Percentiles rank a stretch among this genome's conserved stretches.
These are phyloP conservation scores for Callosobruchus maculatus DNA, from an alignment of 2,888 invertebrate species.

Conservation along the genomic window DNA sequence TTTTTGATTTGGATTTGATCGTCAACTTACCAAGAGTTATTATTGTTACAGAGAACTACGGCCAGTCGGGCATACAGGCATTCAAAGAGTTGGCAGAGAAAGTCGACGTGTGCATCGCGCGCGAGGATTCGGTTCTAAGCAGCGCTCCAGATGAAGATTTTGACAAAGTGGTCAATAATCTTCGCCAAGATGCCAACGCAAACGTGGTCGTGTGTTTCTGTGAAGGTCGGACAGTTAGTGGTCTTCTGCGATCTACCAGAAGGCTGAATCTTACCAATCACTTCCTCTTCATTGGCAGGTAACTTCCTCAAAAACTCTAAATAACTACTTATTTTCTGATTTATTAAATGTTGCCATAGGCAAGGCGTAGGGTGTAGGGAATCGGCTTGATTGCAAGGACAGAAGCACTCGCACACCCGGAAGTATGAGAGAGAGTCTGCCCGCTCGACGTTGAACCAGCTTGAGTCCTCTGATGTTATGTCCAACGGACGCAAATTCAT, in stretches of 20 bases:
- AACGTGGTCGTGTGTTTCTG: slow-evolving; percentile 75
- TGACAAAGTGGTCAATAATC: slow-evolving; percentile 54
- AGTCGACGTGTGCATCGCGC: slow-evolving; percentile 68
- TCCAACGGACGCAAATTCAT: too few relatives aligned
- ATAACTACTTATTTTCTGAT: too few relatives aligned
- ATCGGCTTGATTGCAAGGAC: too few relatives aligned
- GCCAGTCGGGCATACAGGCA: slow-evolving; percentile 70
- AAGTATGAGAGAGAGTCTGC: too few relatives aligned
- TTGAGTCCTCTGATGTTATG: too few relatives aligned
- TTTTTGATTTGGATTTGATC: too few relatives aligned
- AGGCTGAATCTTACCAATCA: slow-evolving; percentile 56
- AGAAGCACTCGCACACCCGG: too few relatives aligned
- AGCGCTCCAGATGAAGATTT: slow-evolving; percentile 57
- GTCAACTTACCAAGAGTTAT: neutral
- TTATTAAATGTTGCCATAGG: too few relatives aligned
- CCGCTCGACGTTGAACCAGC: too few relatives aligned
- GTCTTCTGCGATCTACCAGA: slow-evolving; percentile 60
- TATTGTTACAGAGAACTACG: slow-evolving; percentile 65
- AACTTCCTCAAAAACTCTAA: slow-evolving; percentile 22
- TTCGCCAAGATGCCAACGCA: slow-evolving; percentile 55
- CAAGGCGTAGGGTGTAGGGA: too few relatives aligned
- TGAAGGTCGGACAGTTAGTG: slow-evolving; percentile 68
- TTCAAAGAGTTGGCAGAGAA: slow-evolving; percentile 67
- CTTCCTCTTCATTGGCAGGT: slow-evolving; percentile 68
- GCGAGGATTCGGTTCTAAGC: slow-evolving; percentile 61